Evolutionary conservation across 1,140 invertebrate genomes (phyloP).

Genomic region (Listronotus oregonensis): DNA sequence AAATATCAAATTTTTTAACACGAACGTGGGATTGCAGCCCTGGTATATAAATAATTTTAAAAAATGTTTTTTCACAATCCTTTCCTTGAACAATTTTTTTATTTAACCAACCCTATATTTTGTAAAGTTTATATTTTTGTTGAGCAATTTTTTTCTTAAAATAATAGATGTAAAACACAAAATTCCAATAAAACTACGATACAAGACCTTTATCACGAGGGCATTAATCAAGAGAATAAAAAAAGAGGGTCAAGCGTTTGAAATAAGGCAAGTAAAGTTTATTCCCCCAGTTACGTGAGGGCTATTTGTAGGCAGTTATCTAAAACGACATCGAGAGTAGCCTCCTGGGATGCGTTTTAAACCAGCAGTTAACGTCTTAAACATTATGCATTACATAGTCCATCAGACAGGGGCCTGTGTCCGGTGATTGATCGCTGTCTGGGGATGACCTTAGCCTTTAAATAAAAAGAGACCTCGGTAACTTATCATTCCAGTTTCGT

Average conservation of each 20-base stretch:
- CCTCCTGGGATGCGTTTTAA: conserved; percentile 53
- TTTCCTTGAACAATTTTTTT: no score
- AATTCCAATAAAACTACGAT: neutral
- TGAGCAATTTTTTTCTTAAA: neutral
- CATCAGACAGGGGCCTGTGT: conserved; percentile 49
- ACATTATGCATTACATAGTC: conserved; percentile 55
- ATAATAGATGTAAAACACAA: neutral
- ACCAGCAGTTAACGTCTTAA: conserved; percentile 57
- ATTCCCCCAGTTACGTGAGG: conserved; percentile 32
- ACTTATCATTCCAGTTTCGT: conserved; percentile 49
- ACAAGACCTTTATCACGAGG: conserved; percentile 24
- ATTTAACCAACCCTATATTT: no score
- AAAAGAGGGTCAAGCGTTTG: conserved; percentile 31
- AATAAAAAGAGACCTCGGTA: conserved; percentile 45
- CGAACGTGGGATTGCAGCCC: no score
- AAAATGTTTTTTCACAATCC: no score
- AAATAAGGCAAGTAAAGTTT: conserved; percentile 38
- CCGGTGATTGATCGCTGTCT: conserved; percentile 54
- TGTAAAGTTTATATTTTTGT: no score
- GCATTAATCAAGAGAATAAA: conserved; percentile 29
- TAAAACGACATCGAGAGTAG: conserved; percentile 48
- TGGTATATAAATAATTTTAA: no score
- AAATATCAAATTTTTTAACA: no score
- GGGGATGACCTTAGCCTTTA: conserved; percentile 43
- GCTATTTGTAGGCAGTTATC: conserved; percentile 46